These are phyloP conservation scores for Chlorodrepanis virens DNA, from an alignment of 2,113 vertebrate genomes.

Conservation along the genomic window DNA sequence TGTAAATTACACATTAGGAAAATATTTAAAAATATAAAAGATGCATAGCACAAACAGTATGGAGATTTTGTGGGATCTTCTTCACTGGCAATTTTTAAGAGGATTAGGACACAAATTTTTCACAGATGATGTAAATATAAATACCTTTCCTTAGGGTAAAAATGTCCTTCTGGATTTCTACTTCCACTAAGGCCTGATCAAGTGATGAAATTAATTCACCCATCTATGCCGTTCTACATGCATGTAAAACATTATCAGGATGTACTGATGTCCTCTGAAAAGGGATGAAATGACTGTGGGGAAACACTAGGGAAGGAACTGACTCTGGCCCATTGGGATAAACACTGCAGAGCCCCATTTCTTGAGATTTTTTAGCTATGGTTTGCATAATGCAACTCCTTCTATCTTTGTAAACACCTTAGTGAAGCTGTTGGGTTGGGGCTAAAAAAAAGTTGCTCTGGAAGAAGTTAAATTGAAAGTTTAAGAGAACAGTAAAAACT, in stretches of 20 bases:
- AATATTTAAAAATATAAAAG: background rate
- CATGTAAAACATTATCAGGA: background rate
- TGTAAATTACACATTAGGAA: background rate
- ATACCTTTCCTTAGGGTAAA: background rate
- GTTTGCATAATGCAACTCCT: background rate
- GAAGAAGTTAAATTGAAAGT: background rate
- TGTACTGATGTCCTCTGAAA: background rate
- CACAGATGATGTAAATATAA: background rate
- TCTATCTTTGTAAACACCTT: background rate
- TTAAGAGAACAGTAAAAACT: background rate
- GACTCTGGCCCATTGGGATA: background rate
- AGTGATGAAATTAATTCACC: background rate
- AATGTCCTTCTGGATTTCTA: background rate
- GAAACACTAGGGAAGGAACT: background rate
- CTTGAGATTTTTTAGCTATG: background rate
- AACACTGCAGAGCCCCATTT: background rate
- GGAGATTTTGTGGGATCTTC: background rate
- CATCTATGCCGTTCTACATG: background rate
- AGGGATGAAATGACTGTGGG: background rate
- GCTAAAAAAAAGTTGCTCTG: background rate
- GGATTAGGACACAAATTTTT: background rate
- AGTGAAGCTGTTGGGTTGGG: background rate
- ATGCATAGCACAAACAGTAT: background rate
- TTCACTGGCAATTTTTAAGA: background rate
- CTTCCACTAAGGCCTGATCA: background rate